Evolutionary conservation across 1,140 invertebrate species (phyloP), one percentile per base, ranked within the genome.

Genomic region (Odontomachus brunneus): DNA sequence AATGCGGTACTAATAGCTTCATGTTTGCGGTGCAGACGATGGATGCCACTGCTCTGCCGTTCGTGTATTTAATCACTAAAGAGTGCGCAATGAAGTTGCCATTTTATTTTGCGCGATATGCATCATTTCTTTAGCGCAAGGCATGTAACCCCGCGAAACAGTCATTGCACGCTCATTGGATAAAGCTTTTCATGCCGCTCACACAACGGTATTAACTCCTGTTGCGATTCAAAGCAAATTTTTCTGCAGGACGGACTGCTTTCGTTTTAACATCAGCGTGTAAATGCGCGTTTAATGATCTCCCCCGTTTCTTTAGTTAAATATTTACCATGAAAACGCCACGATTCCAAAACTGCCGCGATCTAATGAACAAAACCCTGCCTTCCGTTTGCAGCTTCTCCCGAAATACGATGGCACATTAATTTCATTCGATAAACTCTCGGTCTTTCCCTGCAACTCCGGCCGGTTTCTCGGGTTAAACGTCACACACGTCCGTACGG

Each of bases 181-280:
- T 38, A 24, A 67, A 53, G 0, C 29, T 78, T 78, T 55, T 55
- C 24, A 29, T 1, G 11, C n/a, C 11, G 5, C 15, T 53, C 24
- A 29, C 24, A 29, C 49, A 48, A 19, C 26, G 24, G 22, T 7
- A 55, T 67, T 67, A 75, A 63, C 33, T 15, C 3, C 1, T 29
- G 22, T 78, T 48, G 2, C 17, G 15, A 49, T 51, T 67, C 65
- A 49, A 67, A 67, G 12, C 48, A 33, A 65, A 3, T 38, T 67
- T 66, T 55, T 19, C 44, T 22, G 55, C 2, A 57, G 44, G 57
- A 0, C 22, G 4, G 29, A 57, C 14, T 15, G 19, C 19, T 67
- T 76, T 76, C 19, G 53, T 65, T 65, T 22, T 24, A 78, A 78
- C 15, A 3, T 55, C 44, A 44, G 3, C 49, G 11, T 17, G 15